Conservation (phyloP, 2,797 vertebrate genomes). For the Eleutherodactylus coqui region DNA sequence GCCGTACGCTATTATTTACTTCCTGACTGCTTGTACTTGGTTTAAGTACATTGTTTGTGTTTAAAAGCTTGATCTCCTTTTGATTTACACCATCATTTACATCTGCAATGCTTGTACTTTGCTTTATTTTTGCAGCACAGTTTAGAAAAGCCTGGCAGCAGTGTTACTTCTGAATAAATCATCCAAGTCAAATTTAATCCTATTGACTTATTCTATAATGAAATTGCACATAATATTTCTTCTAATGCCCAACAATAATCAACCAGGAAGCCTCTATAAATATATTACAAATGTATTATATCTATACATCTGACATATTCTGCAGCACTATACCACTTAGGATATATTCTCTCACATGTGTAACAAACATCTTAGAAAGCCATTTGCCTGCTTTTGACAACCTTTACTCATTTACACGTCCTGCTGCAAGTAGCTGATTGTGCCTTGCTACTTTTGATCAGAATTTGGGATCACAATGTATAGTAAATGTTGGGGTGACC, state of each 20-base stretch:
- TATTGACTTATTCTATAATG: not conserved
- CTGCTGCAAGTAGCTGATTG: too few species aligned
- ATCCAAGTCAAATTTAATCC: constrained; percentile 2
- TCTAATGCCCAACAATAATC: not conserved
- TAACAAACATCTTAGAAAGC: not conserved
- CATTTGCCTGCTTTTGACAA: too few species aligned
- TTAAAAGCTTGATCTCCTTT: constrained; percentile 33
- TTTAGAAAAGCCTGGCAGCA: constrained; percentile 17
- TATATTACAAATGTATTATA: not conserved
- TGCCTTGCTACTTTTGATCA: not conserved
- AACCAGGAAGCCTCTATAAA: not conserved
- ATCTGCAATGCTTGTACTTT: constrained; percentile 11
- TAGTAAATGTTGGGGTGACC: too few species aligned
- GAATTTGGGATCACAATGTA: not conserved
- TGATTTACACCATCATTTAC: constrained; percentile 42
- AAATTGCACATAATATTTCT: not conserved
- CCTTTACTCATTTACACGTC: too few species aligned
- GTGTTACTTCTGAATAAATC: constrained; percentile 14
- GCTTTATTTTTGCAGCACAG: not conserved
- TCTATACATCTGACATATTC: not conserved
- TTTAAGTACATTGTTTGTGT: constrained; percentile 40
- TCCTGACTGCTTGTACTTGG: constrained; percentile 35
- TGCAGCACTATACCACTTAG: too few species aligned
- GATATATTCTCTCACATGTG: not conserved
- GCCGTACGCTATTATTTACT: constrained; percentile 41